Conservation (phyloP, 1,140 invertebrate species). For the Agraylea sexmaculata region DNA sequence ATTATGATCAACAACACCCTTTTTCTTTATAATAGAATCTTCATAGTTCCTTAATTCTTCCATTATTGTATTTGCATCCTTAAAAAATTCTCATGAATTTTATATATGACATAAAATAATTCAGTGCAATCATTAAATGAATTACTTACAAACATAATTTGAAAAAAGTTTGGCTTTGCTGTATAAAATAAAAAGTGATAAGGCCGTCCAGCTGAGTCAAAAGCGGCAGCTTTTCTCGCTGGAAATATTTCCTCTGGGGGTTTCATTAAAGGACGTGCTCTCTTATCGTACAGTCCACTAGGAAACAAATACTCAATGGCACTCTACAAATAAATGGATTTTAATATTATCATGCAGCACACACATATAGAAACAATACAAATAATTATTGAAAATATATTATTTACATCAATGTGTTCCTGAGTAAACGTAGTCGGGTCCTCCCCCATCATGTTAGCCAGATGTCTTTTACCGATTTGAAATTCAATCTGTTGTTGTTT, state of each 20-base stretch:
- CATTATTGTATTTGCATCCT: constrained; percentile 53
- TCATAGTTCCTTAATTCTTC: constrained; percentile 55
- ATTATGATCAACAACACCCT: constrained; percentile 44
- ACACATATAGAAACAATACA: neutral
- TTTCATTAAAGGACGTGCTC: constrained; percentile 76
- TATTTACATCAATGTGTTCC: constrained; percentile 69
- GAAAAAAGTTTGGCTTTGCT: constrained; percentile 67
- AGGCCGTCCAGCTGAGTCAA: constrained; percentile 79
- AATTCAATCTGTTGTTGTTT: constrained; percentile 69
- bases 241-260: constrained; percentile 78
- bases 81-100: constrained; percentile 7
- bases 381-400: neutral
- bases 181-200: constrained; percentile 87
- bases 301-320: constrained; percentile 88
- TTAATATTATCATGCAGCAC: neutral
- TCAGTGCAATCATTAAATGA: constrained; percentile 5
- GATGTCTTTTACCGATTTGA: constrained; percentile 83
- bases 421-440: constrained; percentile 80
- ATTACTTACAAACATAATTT: constrained; percentile 62
- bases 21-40: constrained; percentile 51
- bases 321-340: constrained; percentile 43
- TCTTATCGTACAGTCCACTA: constrained; percentile 72
- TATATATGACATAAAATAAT: constrained; percentile 9
- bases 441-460: constrained; percentile 97
- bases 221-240: constrained; percentile 76